These are phyloP conservation scores for Sycophila sp. DNA, from an alignment of 1,140 invertebrate species.

Conservation along the genomic window DNA sequence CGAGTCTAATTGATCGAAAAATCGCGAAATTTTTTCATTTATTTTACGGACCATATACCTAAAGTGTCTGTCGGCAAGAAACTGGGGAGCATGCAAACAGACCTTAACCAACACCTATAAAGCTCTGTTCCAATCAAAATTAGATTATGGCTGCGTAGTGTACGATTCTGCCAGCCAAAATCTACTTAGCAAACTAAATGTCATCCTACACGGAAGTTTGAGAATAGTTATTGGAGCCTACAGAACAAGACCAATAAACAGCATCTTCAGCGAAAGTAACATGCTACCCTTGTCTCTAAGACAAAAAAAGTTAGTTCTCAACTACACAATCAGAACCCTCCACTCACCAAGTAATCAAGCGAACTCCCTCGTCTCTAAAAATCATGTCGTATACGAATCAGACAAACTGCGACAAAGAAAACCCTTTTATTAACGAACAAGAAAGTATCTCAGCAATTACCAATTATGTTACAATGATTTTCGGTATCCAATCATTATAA, in stretches of 20 bases:
- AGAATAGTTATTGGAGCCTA: neutral
- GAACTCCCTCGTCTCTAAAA: neutral
- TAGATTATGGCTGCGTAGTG: neutral
- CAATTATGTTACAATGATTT: neutral
- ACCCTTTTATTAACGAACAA: neutral
- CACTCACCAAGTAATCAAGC: neutral
- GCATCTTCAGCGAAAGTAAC: neutral
- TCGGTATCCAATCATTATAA: neutral
- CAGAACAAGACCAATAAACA: neutral
- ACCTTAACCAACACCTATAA: conserved; percentile 6
- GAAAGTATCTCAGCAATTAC: neutral
- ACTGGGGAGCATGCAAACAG: neutral
- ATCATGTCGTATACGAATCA: neutral
- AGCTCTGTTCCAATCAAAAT: neutral
- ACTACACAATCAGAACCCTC: neutral
- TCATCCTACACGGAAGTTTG: neutral
- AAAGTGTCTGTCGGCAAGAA: too few species aligned
- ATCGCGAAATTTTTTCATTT: conserved; percentile 17
- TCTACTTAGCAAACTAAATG: neutral
- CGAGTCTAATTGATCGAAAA: neutral
- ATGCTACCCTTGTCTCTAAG: neutral
- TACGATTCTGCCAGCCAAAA: neutral
- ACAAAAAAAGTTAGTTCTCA: neutral
- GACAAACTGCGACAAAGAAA: neutral
- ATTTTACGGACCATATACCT: neutral